Evolutionary conservation across 2,888 invertebrate species (phyloP).

Genomic region (Ichneumoninae sp.): DNA sequence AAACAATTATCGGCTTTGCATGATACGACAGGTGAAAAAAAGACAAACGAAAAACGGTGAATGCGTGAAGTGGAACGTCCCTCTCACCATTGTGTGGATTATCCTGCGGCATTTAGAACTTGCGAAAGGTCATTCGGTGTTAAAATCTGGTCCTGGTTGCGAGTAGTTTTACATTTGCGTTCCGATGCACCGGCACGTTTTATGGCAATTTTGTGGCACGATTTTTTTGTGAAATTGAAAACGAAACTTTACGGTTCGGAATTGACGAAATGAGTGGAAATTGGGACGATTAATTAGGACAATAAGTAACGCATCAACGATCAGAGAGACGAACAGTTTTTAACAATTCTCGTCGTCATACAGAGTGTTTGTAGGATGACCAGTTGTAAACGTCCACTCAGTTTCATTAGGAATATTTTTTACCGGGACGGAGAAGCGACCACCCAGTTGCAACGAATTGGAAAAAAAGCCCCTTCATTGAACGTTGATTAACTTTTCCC

Average conservation of each 20-base stretch:
- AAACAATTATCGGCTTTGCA: constrained; percentile 34
- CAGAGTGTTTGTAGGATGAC: no score
- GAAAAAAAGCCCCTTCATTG: no score
- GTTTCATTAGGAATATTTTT: not conserved
- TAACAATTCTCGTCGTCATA: not conserved
- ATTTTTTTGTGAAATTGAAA: not conserved
- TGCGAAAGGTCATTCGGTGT: not conserved
- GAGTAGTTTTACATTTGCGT: not conserved
- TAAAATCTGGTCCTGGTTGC: not conserved
- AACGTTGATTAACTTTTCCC: not conserved
- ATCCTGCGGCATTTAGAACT: constrained; percentile 30
- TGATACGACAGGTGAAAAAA: constrained; percentile 20
- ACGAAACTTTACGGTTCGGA: not conserved
- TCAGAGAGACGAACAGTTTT: not conserved
- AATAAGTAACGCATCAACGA: not conserved
- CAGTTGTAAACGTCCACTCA: not conserved
- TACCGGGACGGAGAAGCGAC: not conserved
- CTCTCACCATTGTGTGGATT: constrained; percentile 55
- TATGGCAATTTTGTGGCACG: not conserved
- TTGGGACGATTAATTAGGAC: not conserved
- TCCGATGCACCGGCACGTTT: not conserved
- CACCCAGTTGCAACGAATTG: no score
- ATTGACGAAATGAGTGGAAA: not conserved
- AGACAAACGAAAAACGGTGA: constrained; percentile 22
- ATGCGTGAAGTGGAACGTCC: constrained; percentile 49